phyloP scores from a whole-genome alignment of 1,140 invertebrate genomes.

The Centruroides sculpturatus region DNA sequence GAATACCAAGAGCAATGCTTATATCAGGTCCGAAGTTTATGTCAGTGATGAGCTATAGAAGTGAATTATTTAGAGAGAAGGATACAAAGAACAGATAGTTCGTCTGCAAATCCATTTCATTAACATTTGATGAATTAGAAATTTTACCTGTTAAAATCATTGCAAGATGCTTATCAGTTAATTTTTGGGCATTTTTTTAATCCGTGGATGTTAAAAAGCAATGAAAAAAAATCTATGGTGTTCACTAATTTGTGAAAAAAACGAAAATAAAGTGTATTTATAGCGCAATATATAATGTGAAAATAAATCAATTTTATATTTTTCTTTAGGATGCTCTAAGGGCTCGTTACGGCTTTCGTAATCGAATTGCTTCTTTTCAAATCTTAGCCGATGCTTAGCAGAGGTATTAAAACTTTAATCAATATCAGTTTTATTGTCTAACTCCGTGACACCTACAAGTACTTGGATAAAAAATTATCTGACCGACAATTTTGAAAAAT shows the following conservation, averaged over 20 bases:
- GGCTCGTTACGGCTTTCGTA: not conserved
- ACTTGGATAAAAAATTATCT: too few species aligned
- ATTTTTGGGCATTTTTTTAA: not conserved
- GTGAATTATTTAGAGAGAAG: not conserved
- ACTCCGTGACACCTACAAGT: too few species aligned
- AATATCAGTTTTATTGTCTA: too few species aligned
- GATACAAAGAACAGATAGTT: not conserved
- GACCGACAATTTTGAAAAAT: too few species aligned
- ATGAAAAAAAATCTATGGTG: not conserved
- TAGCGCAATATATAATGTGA: not conserved
- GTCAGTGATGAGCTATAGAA: not conserved
- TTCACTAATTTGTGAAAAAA: not conserved
- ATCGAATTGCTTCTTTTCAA: not conserved
- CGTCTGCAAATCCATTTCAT: not conserved
- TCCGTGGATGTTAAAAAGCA: not conserved
- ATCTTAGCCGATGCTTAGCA: constrained; percentile 1
- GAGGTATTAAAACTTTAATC: too few species aligned
- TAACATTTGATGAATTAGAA: not conserved
- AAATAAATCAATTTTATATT: not conserved
- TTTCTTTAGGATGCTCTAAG: not conserved
- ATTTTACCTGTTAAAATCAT: too few species aligned
- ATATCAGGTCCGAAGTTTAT: not conserved
- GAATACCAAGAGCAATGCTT: not conserved
- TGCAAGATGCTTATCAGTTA: too few species aligned
- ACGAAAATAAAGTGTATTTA: not conserved